A percentile compares a stretch with the other conserved stretches of the same genome.
These are phyloP conservation scores for Gobius niger DNA, from an alignment of 2,113 vertebrate species.

Conservation along the genomic window DNA sequence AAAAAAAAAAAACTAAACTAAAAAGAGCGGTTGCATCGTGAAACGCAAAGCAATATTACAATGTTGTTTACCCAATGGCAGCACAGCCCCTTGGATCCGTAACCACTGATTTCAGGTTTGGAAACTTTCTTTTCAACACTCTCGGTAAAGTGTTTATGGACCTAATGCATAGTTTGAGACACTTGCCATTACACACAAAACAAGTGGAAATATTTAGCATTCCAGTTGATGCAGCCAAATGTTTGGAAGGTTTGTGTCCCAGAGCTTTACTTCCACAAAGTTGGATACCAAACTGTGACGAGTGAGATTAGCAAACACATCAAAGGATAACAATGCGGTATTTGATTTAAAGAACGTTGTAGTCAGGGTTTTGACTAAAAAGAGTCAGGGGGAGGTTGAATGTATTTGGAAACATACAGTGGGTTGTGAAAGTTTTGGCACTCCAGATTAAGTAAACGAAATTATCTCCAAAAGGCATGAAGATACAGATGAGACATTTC, in stretches of 20 bases:
- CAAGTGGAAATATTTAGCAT: constrained; percentile 16
- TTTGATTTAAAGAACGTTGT: too few species aligned
- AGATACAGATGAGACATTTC: too few species aligned
- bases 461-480: too few species aligned
- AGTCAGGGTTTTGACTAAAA: too few species aligned
- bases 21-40: constrained; percentile 48
- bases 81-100: constrained; percentile 32
- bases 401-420: too few species aligned
- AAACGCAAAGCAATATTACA: constrained; percentile 56
- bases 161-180: constrained; percentile 18
- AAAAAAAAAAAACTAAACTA: constrained; percentile 55
- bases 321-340: too few species aligned
- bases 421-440: too few species aligned
- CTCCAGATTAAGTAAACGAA: too few species aligned
- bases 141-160: constrained; percentile 35
- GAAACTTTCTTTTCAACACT: constrained; percentile 51
- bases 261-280: constrained; percentile 13
- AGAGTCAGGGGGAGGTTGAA: too few species aligned
- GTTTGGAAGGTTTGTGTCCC: neutral
- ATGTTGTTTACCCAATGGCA: constrained; percentile 59
- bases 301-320: constrained; percentile 12
- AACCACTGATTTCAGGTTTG: constrained; percentile 43
- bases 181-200: constrained; percentile 21
- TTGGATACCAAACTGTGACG: neutral
- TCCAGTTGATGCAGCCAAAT: constrained; percentile 18